phyloP scores from a whole-genome alignment of 2,888 invertebrate species.

The Bellardia pandia region DNA sequence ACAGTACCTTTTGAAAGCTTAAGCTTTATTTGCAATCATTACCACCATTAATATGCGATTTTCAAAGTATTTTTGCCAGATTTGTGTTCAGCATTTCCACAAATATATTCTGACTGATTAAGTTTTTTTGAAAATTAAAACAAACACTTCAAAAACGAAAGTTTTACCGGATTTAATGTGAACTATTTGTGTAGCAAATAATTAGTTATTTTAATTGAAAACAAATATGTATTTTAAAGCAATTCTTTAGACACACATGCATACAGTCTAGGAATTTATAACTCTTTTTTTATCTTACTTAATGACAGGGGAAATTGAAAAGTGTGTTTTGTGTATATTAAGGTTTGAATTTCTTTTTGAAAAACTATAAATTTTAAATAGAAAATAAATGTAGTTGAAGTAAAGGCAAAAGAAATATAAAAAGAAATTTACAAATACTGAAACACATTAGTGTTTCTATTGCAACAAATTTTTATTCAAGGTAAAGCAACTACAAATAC shows the following conservation, averaged over 20 bases:
- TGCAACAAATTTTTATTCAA: slow-evolving; percentile 53
- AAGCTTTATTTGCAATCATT: no score
- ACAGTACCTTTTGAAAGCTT: no score
- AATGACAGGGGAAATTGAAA: slow-evolving; percentile 1
- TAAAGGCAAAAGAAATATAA: not conserved
- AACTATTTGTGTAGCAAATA: not conserved
- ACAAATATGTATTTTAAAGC: not conserved
- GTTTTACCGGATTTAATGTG: no score
- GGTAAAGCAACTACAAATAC: slow-evolving; percentile 17
- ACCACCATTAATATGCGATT: no score
- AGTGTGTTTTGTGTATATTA: not conserved
- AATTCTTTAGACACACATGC: no score
- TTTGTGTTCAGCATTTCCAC: no score
- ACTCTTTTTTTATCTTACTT: not conserved
- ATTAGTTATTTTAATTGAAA: slow-evolving; percentile 5
- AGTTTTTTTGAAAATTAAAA: no score
- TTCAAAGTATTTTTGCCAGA: no score
- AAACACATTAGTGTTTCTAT: slow-evolving; percentile 41
- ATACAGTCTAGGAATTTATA: not conserved
- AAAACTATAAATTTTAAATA: slow-evolving; percentile 48
- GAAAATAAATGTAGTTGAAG: slow-evolving; percentile 21
- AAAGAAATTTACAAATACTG: slow-evolving; percentile 5
- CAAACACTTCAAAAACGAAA: no score
- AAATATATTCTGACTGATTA: no score
- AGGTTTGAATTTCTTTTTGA: not conserved